Evolutionary conservation across 1,140 invertebrate species (phyloP).

Genomic region (Episyrphus balteatus): DNA sequence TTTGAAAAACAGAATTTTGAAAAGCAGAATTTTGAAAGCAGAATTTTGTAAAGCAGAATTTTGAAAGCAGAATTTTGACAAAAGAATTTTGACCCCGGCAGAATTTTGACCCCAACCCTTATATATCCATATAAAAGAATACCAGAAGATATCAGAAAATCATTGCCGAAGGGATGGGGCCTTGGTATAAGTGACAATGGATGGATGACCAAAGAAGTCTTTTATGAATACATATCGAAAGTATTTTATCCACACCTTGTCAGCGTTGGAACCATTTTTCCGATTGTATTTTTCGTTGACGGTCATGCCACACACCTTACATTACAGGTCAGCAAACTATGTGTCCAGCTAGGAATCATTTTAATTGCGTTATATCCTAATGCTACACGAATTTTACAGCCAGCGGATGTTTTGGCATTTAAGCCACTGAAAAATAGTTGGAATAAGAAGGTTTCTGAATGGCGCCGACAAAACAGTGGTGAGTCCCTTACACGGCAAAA

Average conservation of each 20-base stretch:
- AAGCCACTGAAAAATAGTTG: too few species aligned
- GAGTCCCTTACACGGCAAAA: neutral
- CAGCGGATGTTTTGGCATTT: too few species aligned
- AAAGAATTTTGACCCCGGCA: too few species aligned
- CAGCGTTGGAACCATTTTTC: neutral
- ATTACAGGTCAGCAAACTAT: neutral
- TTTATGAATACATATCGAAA: conserved; percentile 4
- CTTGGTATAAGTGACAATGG: neutral
- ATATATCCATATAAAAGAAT: conserved; percentile 16
- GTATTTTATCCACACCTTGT: neutral
- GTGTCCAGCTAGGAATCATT: neutral
- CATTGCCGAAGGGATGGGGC: conserved; percentile 12
- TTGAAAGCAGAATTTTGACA: too few species aligned
- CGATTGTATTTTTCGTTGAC: too few species aligned
- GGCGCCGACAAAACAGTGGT: neutral
- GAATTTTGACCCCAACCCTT: too few species aligned
- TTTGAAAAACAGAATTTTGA: too few species aligned
- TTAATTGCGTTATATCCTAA: conserved; percentile 2
- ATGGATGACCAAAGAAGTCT: neutral
- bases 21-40: too few species aligned
- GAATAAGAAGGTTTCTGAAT: neutral
- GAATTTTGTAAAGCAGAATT: too few species aligned
- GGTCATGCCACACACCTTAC: conserved; percentile 1
- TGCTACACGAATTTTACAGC: too few species aligned
- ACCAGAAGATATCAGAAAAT: conserved; percentile 10